Conservation (phyloP, 2,888 invertebrate species). For the Pollenia amentaria region DNA sequence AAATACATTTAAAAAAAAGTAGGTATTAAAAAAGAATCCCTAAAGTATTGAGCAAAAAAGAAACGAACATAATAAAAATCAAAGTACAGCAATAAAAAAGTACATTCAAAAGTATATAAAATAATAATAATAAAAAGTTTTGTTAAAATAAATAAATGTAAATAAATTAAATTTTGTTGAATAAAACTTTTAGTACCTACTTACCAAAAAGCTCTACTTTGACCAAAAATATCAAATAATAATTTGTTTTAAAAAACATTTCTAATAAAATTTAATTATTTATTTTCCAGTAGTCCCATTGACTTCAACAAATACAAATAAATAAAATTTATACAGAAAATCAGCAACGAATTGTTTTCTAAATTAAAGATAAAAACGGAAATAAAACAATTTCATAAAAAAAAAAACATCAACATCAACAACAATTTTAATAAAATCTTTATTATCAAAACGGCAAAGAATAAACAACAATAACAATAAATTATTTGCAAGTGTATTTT, state of each 20-base stretch:
- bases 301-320: conserved; percentile 4
- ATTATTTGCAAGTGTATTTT: conserved; percentile 48
- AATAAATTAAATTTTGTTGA: background rate
- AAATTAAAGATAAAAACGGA: conserved; percentile 58
- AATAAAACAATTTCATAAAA: conserved; percentile 70
- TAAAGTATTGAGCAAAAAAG: conserved; percentile 31
- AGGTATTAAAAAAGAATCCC: conserved; percentile 24
- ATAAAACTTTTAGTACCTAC: too few relatives aligned
- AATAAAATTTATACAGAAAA: conserved; percentile 12
- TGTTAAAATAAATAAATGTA: conserved; percentile 17
- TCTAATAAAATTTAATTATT: conserved; percentile 5
- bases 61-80: conserved; percentile 34
- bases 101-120: conserved; percentile 2
- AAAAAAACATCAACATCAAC: conserved; percentile 43
- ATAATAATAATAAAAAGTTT: conserved; percentile 18
- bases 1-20: conserved; percentile 19
- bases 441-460: conserved; percentile 34
- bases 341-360: conserved; percentile 22
- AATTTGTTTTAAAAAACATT: background rate
- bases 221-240: too few relatives aligned
- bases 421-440: conserved; percentile 45
- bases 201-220: too few relatives aligned
- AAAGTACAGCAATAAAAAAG: conserved; percentile 49
- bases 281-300: conserved; percentile 36
- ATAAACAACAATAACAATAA: conserved; percentile 40